Evolutionary conservation across 1,140 invertebrate genomes (phyloP), one percentile per base, ranked within the genome.

Genomic region (Microplitis demolitor): DNA sequence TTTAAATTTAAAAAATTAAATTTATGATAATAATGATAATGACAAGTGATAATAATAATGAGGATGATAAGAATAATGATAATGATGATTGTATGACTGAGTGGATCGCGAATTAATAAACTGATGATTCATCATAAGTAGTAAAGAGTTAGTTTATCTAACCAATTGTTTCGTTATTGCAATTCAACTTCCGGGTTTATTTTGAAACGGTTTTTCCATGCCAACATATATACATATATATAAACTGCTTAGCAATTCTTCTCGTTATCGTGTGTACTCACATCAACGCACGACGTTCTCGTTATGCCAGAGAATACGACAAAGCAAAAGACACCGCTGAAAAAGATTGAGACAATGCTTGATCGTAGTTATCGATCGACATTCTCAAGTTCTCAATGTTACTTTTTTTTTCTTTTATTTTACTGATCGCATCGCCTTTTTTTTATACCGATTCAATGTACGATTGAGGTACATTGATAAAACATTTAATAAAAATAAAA

Each of bases 301-400:
- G 60, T 39, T 63, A 63, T 63, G 35, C 61, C 34, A n/a, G 33
- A 37, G 35, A 63, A 63, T n/a, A 37, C 33, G 33, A 63, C 13
- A 37, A 35, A 39, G 14, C 31, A 35, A n/a, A 24, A 35, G 34
- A 34, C 37, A 35, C 61, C 14, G 35, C 31, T 37, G 33, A 14
- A 35, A 61, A 35, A 63, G 35, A 63, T 63, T 63, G 35, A 63
- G 61, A 63, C 61, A 63, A 63, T 63, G 61, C 35, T 35, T 11
- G 5, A 35, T 39, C 35, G 34, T 35, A n/a, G 34, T 39, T 63
- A 63, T 63, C 61, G 35, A 63, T 63, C n/a, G 61, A 63, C 34
- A 14, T 35, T 35, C 61, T 63, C 33, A 39, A 39, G 37, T 39
- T 39, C 37, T 45, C 39, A 45, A 45, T 45, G 6, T 8, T 45